Evolutionary conservation across 1,140 invertebrate species (phyloP).

Genomic region (Caenorhabditis briggsae): DNA sequence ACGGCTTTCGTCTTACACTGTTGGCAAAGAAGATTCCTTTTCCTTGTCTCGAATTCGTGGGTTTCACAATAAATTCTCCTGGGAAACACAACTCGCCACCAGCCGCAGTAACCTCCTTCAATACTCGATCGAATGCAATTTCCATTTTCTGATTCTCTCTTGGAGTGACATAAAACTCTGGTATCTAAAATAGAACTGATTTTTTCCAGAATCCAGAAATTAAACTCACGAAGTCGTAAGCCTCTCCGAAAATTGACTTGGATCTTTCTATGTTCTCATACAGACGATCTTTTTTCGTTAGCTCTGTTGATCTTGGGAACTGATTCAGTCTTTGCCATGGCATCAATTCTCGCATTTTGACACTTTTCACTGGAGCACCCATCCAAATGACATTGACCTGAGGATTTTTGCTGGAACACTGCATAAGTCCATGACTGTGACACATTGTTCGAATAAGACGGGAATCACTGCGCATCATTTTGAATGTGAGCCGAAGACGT

Average conservation of each 20-base stretch:
- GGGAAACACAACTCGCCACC: conserved; percentile 1
- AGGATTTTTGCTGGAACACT: conserved; percentile 25
- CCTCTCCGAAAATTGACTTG: conserved; percentile 50
- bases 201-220: not conserved
- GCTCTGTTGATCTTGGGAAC: conserved; percentile 69
- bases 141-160: conserved; percentile 64
- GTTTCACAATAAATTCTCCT: conserved; percentile 74
- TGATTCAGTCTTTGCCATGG: conserved; percentile 64
- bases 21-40: conserved; percentile 71
- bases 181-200: conserved; percentile 69
- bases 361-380: conserved; percentile 34
- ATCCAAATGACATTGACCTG: conserved; percentile 35
- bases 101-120: conserved; percentile 29
- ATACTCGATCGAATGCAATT: conserved; percentile 49
- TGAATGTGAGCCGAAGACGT: conserved; percentile 38
- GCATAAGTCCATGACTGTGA: conserved; percentile 39
- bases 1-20: conserved; percentile 14
- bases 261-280: conserved; percentile 70
- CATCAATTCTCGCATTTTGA: conserved; percentile 26
- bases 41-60: conserved; percentile 70
- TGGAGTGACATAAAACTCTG: conserved; percentile 74
- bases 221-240: conserved; percentile 62
- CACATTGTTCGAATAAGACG: conserved; percentile 39
- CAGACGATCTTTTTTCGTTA: conserved; percentile 80
- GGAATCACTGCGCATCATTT: conserved; percentile 44